These are phyloP conservation scores for Canis aureus DNA, from an alignment of 2,113 vertebrate genomes.

Conservation along the genomic window DNA sequence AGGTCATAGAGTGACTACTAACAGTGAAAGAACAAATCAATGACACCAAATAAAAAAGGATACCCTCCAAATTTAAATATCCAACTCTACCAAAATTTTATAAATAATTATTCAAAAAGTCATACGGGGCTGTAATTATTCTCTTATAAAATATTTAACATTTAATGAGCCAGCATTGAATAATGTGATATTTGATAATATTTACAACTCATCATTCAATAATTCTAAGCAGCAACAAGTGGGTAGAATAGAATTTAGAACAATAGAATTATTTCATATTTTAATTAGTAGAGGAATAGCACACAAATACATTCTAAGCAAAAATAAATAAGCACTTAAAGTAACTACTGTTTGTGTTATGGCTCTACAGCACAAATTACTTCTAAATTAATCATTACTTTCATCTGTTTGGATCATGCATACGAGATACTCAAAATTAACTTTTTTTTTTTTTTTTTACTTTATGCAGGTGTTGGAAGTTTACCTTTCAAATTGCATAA, in stretches of 20 bases:
- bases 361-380: background rate
- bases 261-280: slow-evolving; percentile 14
- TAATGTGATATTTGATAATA: background rate
- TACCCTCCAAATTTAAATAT: background rate
- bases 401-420: background rate
- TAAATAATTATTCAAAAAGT: background rate
- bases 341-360: background rate
- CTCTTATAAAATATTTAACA: background rate
- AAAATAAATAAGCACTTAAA: background rate
- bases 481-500: background rate
- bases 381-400: background rate
- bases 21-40: background rate
- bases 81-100: background rate
- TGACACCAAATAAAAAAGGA: background rate
- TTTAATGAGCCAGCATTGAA: background rate
- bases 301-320: background rate
- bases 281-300: background rate
- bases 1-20: background rate
- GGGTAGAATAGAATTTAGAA: background rate
- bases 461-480: background rate
- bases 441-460: background rate
- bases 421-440: background rate
- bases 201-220: background rate
- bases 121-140: background rate
- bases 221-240: background rate